Conservation (phyloP, 2,888 invertebrate genomes). For the Platycnemis pennipes region DNA sequence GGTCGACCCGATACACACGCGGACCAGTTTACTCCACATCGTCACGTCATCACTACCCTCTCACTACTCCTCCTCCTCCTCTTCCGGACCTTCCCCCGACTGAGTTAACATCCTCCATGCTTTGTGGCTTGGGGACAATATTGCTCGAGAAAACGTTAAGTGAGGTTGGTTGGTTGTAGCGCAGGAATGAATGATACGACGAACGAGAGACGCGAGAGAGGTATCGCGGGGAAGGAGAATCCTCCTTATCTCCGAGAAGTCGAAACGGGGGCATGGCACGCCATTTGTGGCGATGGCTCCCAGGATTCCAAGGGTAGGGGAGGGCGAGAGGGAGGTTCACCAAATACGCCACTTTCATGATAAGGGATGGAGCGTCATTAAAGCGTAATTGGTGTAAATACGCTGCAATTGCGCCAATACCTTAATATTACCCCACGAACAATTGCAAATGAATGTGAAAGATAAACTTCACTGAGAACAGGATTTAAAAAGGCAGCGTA, state of each 20-base stretch:
- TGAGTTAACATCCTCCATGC: background rate
- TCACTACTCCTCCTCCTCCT: too few relatives aligned
- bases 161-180: background rate
- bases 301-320: background rate
- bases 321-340: background rate
- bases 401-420: too few relatives aligned
- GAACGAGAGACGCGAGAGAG: background rate
- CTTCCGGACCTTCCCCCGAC: background rate
- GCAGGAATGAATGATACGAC: background rate
- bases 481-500: too few relatives aligned
- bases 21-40: background rate
- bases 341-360: too few relatives aligned
- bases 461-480: too few relatives aligned
- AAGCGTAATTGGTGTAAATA: too few relatives aligned
- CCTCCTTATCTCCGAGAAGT: constrained; percentile 27
- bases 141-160: background rate
- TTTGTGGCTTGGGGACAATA: background rate
- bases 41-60: background rate
- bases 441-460: too few relatives aligned
- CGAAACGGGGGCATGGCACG: constrained; percentile 22
- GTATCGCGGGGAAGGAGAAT: background rate
- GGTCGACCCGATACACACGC: background rate
- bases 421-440: too few relatives aligned
- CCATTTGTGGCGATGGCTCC: background rate
- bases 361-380: too few relatives aligned